Evolutionary conservation across 2,888 invertebrate genomes (phyloP), one percentile per base, ranked within the genome.

Genomic region (Augiades crinisus): DNA sequence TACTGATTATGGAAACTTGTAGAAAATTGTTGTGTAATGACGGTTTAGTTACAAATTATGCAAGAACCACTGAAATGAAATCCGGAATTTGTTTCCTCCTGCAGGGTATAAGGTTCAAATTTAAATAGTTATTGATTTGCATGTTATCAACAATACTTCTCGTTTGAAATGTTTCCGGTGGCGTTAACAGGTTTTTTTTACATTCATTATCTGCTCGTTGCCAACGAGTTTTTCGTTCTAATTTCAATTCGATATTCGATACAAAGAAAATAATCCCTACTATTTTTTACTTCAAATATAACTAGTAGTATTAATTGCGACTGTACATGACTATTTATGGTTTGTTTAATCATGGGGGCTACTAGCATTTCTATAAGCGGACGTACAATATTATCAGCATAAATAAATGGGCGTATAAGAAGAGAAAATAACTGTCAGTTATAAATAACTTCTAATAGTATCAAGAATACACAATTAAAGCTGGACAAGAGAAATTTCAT

Each of bases 111-210:
- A n/a, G 30, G 22, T 40, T 38, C 13, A 19, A 5, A 24, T 31
- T 21, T 12, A 27, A 34, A 13, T n/a, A 10, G 17, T 27, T 34
- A 34, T 13, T 2, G 34, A 13, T 49, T 22, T 4, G n/a, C 17
- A 8, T 41, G 40, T 41, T 34, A 34, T 44, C 12, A 19, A 30
- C 17, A 30, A 49, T 24, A 41, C 13, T 8, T 30, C 22, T 22
- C 4, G 31, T 21, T 41, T 31, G 33, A 40, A 41, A 24, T 34
- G 13, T 17, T 49, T 49, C 49, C 49, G 41, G 24, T 13, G 41
- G 17, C 16, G 31, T 33, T 43, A 34, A 34, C 24, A 41, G 17
- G 19, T 8, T 43, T 1, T 43, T n/a, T 50, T 50, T 50, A 36
- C 43, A 50, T 50, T 24, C 6, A 14, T 2, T 50, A 50, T 50